Percentiles rank a stretch among this genome's conserved stretches.
Conservation (phyloP, 1,140 invertebrate species). For the Sweltsa coloradensis region DNA sequence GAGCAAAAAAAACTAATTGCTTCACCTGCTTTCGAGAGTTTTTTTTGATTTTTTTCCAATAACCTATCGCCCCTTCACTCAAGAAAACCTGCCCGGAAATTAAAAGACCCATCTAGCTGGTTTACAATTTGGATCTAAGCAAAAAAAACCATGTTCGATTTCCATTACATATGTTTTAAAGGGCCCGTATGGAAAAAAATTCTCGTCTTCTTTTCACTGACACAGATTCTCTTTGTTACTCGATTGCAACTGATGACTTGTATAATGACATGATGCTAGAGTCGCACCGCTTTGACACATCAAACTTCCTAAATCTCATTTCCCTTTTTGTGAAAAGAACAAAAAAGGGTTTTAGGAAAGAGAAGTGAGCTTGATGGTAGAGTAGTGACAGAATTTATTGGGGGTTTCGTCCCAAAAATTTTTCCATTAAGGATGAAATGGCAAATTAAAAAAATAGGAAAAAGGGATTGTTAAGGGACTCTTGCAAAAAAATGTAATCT, state of each 20-base stretch:
- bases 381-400: constrained; percentile 29
- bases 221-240: constrained; percentile 31
- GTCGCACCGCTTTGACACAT: constrained; percentile 23
- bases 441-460: background rate
- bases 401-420: constrained; percentile 32
- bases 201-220: constrained; percentile 28
- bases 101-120: constrained; percentile 20
- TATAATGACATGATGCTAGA: constrained; percentile 28
- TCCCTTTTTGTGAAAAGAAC: constrained; percentile 17
- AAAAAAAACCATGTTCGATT: constrained; percentile 24
- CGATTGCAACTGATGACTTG: constrained; percentile 28
- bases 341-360: constrained; percentile 34
- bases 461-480: background rate
- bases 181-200: constrained; percentile 22
- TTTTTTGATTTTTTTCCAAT: constrained; percentile 16
- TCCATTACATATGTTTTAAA: constrained; percentile 24
- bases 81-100: constrained; percentile 4
- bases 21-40: constrained; percentile 29
- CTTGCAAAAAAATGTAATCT: background rate
- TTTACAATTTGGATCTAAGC: constrained; percentile 17
- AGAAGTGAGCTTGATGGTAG: constrained; percentile 33
- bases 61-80: constrained; percentile 8
- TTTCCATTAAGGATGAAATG: constrained; percentile 10
- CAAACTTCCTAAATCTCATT: background rate
- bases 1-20: constrained; percentile 24